Base-by-base conservation (phyloP, 2,113 vertebrate species). In the Xiphias gladius region DNA sequence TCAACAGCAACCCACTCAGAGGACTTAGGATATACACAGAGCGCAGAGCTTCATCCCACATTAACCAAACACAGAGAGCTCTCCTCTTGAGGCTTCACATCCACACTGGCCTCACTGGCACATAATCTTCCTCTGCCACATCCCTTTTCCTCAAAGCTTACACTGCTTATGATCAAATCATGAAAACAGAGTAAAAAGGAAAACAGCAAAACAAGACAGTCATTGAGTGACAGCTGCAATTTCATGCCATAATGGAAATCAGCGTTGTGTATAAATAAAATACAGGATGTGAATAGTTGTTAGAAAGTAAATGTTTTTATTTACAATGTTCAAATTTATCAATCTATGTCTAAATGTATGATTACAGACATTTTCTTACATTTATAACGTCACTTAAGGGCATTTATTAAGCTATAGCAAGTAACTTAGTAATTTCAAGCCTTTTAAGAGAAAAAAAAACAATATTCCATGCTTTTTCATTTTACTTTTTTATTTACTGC, bases 1-100 rank as follows among this genome's bases (percentile, higher is more conserved):
- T 88, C 86, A 89, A 75, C 89, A 86, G 76, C 84, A 88, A 24
- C 88, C 88, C 91, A 91, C 90, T 89, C 91, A 83, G 75, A 75
- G 77, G 86, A 91, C 55, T 82, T 72, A 82, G 72, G 83, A 79
- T 73, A 80, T 83, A 77, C 64, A 67, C 73, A 71, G 84, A 79
- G 86, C 77, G 58, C 79, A 74, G 86, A 85, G 89, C 83, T 84
- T 5, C 79, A 83, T 79, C 76, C 86, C 87, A 90, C 81, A 90
- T 87, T 71, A 92, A 85, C 64, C 83, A 79, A 89, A 84, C 84
- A 77, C 76, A 64, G 76, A 75, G 77, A 65, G 30, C 73, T 70
- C 79, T 77, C 71, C 80, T 91, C 89, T 64, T 1, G 80, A 79
- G 82, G 76, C 79, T 70, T 81, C 82, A 55, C 76, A 73, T 79